A percentile compares a stretch with the other conserved stretches of the same genome.
Evolutionary conservation across 2,888 invertebrate species (phyloP).

Genomic region (Anorthoa munda): DNA sequence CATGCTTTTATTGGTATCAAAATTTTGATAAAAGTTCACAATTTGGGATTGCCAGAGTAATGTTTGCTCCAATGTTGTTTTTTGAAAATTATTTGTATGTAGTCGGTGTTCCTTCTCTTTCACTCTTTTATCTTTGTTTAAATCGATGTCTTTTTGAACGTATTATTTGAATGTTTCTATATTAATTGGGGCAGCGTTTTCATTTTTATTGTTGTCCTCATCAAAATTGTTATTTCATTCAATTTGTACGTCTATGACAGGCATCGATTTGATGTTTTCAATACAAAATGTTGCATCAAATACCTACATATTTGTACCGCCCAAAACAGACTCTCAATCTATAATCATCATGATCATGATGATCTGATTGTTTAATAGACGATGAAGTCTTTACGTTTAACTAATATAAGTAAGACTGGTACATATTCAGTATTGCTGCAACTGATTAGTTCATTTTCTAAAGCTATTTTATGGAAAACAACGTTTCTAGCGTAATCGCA

Average conservation of each 20-base stretch:
- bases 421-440: slow-evolving; percentile 44
- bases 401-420: background rate
- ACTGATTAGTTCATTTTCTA: slow-evolving; percentile 23
- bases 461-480: slow-evolving; percentile 10
- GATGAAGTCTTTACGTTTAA: background rate
- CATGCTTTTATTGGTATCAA: slow-evolving; percentile 81
- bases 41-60: slow-evolving; percentile 72
- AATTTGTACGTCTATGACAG: slow-evolving; percentile 51
- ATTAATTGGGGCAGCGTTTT: no score
- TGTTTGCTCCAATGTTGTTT: slow-evolving; percentile 81
- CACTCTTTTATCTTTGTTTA: slow-evolving; percentile 78
- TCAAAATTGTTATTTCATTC: background rate
- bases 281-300: slow-evolving; percentile 48
- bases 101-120: slow-evolving; percentile 91
- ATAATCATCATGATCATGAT: background rate
- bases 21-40: slow-evolving; percentile 67
- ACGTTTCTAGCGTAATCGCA: background rate
- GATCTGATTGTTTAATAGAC: background rate
- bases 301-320: slow-evolving; percentile 33
- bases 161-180: background rate
- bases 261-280: slow-evolving; percentile 62
- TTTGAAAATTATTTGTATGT: slow-evolving; percentile 79
- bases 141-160: slow-evolving; percentile 74
- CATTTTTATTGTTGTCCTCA: background rate
- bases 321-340: background rate